Base-by-base conservation (phyloP, 2,113 vertebrate species). In the Chinchilla lanigera region DNA sequence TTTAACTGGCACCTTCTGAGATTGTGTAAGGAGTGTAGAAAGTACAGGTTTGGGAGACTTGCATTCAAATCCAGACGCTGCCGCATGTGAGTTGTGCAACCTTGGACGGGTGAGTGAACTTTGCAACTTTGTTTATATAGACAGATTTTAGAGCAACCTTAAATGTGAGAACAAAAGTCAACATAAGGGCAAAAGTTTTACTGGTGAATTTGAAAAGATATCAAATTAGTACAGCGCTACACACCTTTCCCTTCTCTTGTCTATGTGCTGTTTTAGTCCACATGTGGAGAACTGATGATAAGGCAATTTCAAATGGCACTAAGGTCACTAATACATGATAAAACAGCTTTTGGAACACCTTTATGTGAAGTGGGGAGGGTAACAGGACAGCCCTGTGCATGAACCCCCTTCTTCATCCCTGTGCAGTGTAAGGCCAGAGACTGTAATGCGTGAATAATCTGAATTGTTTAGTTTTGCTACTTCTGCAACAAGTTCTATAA, bases 81-180 rank as follows among this genome's bases (percentile, higher is more conserved):
- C 5, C 10, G 56, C 16, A 1, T 60, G 78, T 61, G 22, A 86
- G 13, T 69, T 63, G 1, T 41, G 58, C 75, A 65, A 81, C n/a
- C 73, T 88, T 63, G 41, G 30, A 47, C 0, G 85, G 41, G 7
- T 33, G 11, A 67, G 12, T 19, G 26, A 90, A 61, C 41, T 69
- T 69, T 22, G 20, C 44, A 50, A 9, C 30, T 50, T 33, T 33
- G 24, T 78, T 50, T 78, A 50, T 84, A 83, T 7, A 26, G 20
- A n/a, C 22, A n/a, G 35, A 54, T 56, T 85, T 50, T n/a, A 13
- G 41, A 41, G 16, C 33, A 67, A 47, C 47, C 50, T 65, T 91
- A 82, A 89, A 11, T 58, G 38, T 89, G n/a, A 89, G 10, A 93
- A 58, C 56, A 77, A 65, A 96, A 94, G 22, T 84, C 61, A 92